Conservation (phyloP, 2,797 vertebrate species). For the Cottoperca gobio region DNA sequence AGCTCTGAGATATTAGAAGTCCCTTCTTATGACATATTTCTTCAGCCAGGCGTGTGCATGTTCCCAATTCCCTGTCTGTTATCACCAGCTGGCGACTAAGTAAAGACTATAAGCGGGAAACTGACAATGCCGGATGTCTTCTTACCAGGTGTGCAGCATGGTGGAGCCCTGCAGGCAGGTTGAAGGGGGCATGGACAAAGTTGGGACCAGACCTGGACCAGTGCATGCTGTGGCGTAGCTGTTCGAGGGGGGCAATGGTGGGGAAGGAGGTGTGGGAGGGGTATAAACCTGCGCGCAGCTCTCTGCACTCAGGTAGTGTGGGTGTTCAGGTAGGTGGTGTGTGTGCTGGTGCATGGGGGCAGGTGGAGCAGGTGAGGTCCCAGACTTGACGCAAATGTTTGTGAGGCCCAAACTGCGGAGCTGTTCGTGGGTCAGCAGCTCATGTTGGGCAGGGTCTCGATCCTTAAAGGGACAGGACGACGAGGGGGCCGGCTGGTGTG, state of each 20-base stretch:
- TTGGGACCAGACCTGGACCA: not conserved
- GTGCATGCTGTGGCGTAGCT: conserved; percentile 11
- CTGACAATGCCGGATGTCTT: not conserved
- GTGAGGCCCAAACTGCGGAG: conserved; percentile 54
- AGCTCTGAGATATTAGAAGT: too few species aligned
- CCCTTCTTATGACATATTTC: not conserved
- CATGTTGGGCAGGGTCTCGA: not conserved
- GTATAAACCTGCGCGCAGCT: conserved; percentile 69
- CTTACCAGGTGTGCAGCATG: conserved; percentile 81
- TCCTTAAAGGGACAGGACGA: conserved; percentile 71
- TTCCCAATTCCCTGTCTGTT: too few species aligned
- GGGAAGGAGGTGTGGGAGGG: conserved; percentile 57
- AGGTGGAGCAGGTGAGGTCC: conserved; percentile 35
- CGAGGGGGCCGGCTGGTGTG: not conserved
- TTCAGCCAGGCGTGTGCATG: not conserved
- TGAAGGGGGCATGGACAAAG: not conserved
- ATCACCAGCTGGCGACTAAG: accelerated
- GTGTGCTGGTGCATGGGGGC: conserved; percentile 21
- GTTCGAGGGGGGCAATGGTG: conserved; percentile 8
- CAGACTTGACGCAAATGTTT: conserved; percentile 57
- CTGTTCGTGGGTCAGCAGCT: conserved; percentile 56
- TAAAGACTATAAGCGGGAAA: not conserved
- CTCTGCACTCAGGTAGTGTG: conserved; percentile 63
- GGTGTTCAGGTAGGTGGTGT: conserved; percentile 61
- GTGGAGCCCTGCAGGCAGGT: conserved; percentile 53